Evolutionary conservation across 2,113 vertebrate genomes (phyloP), one percentile per base, ranked within the genome.

Genomic region (Pandion haliaetus): DNA sequence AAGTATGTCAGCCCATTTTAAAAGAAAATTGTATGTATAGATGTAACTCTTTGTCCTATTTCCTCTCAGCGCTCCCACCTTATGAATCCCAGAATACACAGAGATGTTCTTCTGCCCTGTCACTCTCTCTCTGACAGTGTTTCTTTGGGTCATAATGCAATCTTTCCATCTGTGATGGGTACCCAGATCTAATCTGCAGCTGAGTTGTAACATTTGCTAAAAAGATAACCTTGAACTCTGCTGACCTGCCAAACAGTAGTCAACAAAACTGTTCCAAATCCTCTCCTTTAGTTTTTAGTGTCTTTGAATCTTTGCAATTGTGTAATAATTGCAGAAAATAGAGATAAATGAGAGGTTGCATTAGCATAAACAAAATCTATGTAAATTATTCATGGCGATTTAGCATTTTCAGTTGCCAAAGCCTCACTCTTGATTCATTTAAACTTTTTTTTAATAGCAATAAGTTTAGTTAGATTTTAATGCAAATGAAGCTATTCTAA

Each of bases 391-490:
- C 32, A 82, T 67, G 24, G 66, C 59, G 31, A 59, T 59, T 82
- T 89, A 84, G 65, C 21, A 71, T 88, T 96, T 97, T 81, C 38
- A 80, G 61, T 86, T 87, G 36, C 42, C 78, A 65, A 73, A 86
- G 15, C 13, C 25, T 78, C 29, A 78, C 17, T 91, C 63, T 74
- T 88, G 10, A 6, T 65, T 92, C 42, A 81, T 93, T 97, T 74
- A 74, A 92, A 69, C 59, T 83, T 93, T 92, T 90, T 52, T 73
- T 4, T 16, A 40, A 40, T 92, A 95, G 58, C 25, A 77, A 26
- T 82, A 93, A 85, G 50, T 96, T 94, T 78, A 52, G 89, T 52
- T 87, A 54, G 54, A 93, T 95, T 96, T 92, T 78, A 85, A 96
- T 88, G 87, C 84, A 88, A 93, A 91, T 92, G 14, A 93, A 82